Base-by-base conservation (phyloP, 2,797 vertebrate species). In the Mycteria americana region DNA sequence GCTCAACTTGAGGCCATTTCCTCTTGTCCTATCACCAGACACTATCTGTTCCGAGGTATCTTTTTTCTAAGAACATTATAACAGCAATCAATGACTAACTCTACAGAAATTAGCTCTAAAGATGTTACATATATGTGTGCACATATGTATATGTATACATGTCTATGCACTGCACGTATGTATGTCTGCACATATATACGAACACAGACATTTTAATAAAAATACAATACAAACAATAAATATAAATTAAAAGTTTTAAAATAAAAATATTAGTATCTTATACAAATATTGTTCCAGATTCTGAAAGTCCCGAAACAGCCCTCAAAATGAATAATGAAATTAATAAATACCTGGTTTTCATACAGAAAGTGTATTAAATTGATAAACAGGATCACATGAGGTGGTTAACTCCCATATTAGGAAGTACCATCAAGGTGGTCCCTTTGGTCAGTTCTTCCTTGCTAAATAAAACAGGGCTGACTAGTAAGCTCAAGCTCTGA, bases 71-170 rank as follows among this genome's bases (percentile, higher is more conserved):
- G 46, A 83, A 88, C 23, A 70, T 39, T 88, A 0, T 22, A 87
- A 81, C 30, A 74, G 35, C 57, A 81, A 56, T 70, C 65, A 75
- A 43, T 39, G 56, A 77, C 37, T 53, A 88, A 73, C 5, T 31
- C 16, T 25, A 85, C 7, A 74, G 43, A 63, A 77, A 85, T 57
- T 6, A 62, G 37, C 23, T 77, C 37, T 57, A 33, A 76, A 57
- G n/a, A 57, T 37, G 27, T 30, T 56, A 30, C 27, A 28, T 27
- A 57, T 13, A 11, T 39, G 17, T 39, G 10, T 39, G 2, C 23
- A n/a, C 10, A 11, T 3, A 4, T 13, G 7, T 19, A 9, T 17
- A 41, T 7, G 7, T 16, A 64, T 6, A 62, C 6, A 6, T 8
- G 28, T 28, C 50, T 60, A 48, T 48, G 39, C 28, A 69, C 31